These are phyloP conservation scores for Sinocyclocheilus rhinocerous DNA, from an alignment of 2,113 vertebrate genomes.

Conservation along the genomic window DNA sequence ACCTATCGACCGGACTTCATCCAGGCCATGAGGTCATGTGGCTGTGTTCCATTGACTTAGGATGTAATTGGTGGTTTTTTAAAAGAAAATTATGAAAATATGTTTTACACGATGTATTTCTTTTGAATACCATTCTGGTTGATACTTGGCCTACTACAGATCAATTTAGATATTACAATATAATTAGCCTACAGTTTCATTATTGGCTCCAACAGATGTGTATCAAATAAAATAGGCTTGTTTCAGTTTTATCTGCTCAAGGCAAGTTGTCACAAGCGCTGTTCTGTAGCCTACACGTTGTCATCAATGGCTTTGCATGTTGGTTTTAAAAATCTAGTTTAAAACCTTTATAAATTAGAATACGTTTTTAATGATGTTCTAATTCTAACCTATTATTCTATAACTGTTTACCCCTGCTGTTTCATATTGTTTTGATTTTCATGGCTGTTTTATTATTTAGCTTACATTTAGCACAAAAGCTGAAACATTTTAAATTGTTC, in stretches of 20 bases:
- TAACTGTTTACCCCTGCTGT: background rate
- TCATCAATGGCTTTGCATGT: background rate
- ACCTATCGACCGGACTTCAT: background rate
- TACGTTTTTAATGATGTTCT: background rate
- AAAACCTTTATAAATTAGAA: background rate
- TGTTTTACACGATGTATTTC: background rate
- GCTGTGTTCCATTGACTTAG: background rate
- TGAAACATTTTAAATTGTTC: background rate
- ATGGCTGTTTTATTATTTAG: background rate
- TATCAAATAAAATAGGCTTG: background rate
- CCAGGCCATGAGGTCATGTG: background rate
- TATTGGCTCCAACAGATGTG: background rate
- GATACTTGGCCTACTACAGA: background rate
- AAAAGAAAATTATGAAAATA: background rate
- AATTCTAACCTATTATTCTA: background rate
- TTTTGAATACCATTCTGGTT: background rate
- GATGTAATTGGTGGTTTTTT: background rate
- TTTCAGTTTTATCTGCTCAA: background rate
- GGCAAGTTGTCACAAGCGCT: background rate
- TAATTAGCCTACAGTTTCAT: background rate
- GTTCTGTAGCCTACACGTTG: background rate
- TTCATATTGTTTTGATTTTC: background rate
- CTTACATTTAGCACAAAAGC: background rate
- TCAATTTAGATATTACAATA: background rate
- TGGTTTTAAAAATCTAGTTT: background rate